phyloP scores from a whole-genome alignment of 2,888 invertebrate species.

The Mantis religiosa region DNA sequence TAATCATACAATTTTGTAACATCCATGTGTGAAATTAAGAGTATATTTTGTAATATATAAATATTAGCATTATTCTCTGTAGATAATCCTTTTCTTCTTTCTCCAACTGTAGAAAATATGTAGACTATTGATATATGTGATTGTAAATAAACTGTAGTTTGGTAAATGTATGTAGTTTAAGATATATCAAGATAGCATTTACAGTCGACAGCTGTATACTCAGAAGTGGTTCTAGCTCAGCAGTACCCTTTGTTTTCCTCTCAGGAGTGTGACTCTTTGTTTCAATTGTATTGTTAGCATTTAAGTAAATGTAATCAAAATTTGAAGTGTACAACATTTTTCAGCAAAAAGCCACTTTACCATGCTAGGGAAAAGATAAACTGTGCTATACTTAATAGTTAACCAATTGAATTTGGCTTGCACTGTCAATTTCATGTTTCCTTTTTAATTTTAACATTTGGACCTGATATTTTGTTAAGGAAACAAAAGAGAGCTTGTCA shows the following conservation, averaged over 20 bases:
- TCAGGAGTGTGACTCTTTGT: background rate
- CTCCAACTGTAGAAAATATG: background rate
- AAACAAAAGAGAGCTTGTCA: background rate
- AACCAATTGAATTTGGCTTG: background rate
- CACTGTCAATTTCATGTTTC: background rate
- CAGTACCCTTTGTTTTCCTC: background rate
- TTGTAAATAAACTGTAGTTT: background rate
- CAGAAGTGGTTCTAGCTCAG: background rate
- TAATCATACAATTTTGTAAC: background rate
- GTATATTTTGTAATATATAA: background rate
- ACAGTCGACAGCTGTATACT: background rate
- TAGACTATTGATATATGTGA: background rate
- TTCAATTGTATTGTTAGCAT: background rate
- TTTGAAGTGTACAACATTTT: too few relatives aligned
- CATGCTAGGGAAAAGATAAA: background rate
- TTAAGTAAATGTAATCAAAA: background rate
- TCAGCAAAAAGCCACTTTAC: too few relatives aligned
- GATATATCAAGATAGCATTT: background rate
- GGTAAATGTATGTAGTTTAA: background rate
- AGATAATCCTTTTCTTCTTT: background rate
- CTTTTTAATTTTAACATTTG: background rate
- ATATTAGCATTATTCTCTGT: background rate
- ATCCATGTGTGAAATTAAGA: background rate
- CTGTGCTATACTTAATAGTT: too few relatives aligned
- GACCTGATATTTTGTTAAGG: background rate